Percentiles rank a stretch among this genome's conserved stretches.
phyloP scores from a whole-genome alignment of 1,140 invertebrate species.

The Orchesella cincta region DNA sequence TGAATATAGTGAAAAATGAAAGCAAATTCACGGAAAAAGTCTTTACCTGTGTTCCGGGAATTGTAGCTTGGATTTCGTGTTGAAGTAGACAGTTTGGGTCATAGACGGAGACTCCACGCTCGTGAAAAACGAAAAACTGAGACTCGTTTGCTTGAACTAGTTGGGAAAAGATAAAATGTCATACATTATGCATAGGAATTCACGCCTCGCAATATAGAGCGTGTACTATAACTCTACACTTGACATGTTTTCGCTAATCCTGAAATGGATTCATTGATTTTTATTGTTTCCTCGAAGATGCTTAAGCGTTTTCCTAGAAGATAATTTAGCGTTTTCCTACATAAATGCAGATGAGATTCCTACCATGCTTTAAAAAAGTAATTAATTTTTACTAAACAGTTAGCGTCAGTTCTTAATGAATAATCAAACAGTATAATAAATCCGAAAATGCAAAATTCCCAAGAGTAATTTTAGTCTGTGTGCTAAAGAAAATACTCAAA shows the following conservation, averaged over 20 bases:
- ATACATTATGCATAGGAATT: background rate
- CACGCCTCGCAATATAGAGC: no score
- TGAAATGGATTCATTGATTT: no score
- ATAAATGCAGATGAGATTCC: no score
- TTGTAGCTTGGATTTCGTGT: constrained; percentile 71
- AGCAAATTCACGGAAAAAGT: background rate
- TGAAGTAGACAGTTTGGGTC: constrained; percentile 72
- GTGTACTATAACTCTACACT: no score
- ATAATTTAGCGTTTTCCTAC: background rate
- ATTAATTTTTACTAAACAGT: no score
- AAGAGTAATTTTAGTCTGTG: no score
- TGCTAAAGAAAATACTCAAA: no score
- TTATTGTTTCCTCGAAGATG: background rate
- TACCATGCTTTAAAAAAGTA: no score
- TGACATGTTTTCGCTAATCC: no score
- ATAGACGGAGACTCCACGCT: constrained; percentile 73
- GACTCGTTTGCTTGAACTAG: constrained; percentile 65
- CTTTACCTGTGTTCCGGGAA: constrained; percentile 69
- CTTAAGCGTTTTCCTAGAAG: background rate
- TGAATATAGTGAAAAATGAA: background rate
- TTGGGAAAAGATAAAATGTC: constrained; percentile 48
- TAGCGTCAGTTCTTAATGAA: no score
- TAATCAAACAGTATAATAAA: no score
- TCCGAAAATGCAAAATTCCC: no score
- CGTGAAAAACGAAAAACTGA: constrained; percentile 74